Evolutionary conservation across 2,113 vertebrate species (phyloP), one percentile per base, ranked within the genome.

Genomic region (Chlorodrepanis virens): DNA sequence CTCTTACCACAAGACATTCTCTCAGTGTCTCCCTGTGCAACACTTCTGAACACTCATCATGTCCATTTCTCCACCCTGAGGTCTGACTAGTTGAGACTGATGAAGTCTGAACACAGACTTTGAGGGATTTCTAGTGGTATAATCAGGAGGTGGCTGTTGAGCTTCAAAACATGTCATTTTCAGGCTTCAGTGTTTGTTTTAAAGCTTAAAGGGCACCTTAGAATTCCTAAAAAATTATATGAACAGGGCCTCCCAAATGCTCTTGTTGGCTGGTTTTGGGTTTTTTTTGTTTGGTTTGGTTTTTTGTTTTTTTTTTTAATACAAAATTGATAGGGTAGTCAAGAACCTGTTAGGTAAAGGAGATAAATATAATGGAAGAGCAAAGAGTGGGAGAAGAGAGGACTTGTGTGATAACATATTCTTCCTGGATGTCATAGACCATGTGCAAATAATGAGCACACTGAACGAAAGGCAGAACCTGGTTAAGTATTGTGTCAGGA

Each of bases 361-460:
- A 78, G 67, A 92, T 94, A 82, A 94, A 92, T 94, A 93, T 63
- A 80, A 44, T 40, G 31, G 47, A 95, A 93, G 59, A 96, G 74
- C 87, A 79, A 90, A 63, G 44, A 95, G 65, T 22, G 21, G 70
- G 74, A 89, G 78, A 92, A 92, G 87, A 94, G 65, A 70, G 87
- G 89, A 61, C 79, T 91, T 54, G 47, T 52, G 75, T 82, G 91
- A 89, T 70, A 91, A 92, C 69, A 42, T 92, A 90, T 93, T 94
- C 70, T 95, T 81, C 61, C 85, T 87, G 78, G 82, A 97, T 97
- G 93, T 94, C 97, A 80, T 49, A 95, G 96, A 96, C 96, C 74
- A 69, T 81, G 86, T 83, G 94, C 94, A 96, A 94, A 97, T 96
- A 97, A 97, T 94, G 95, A 97, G 86, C 77, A n/a, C 83, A 94